Evolutionary conservation across 2,888 invertebrate species (phyloP).

Genomic region (Loripinus fragilis): DNA sequence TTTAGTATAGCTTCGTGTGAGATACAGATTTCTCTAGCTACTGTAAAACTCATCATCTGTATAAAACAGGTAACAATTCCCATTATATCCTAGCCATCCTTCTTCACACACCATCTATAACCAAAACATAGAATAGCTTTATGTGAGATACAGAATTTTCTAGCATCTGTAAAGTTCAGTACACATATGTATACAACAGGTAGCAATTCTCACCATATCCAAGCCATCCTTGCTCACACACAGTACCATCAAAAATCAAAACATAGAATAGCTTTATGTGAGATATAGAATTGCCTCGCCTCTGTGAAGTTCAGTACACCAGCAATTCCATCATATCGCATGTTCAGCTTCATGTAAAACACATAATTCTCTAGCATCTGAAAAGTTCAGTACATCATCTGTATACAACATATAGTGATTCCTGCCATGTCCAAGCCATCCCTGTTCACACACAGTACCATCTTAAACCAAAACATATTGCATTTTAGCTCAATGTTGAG

Average conservation of each 20-base stretch:
- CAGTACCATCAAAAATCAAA: conserved; percentile 37
- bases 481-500: no score
- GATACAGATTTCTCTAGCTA: conserved; percentile 35
- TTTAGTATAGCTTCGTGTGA: conserved; percentile 32
- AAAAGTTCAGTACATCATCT: no score
- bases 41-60: conserved; percentile 37
- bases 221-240: conserved; percentile 48
- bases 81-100: conserved; percentile 45
- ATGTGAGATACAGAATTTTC: conserved; percentile 30
- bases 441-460: conserved; percentile 44
- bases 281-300: neutral
- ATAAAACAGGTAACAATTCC: conserved; percentile 43
- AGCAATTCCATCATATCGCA: no score
- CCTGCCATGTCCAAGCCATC: conserved; percentile 41
- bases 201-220: conserved; percentile 42
- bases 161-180: conserved; percentile 41
- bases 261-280: no score
- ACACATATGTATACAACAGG: conserved; percentile 25
- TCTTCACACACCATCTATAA: no score
- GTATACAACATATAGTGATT: conserved; percentile 43
- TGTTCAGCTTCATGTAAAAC: no score
- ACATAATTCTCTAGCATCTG: no score
- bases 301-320: no score
- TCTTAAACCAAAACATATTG: conserved; percentile 28
- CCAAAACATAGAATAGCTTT: no score